phyloP scores from a whole-genome alignment of 2,888 invertebrate species.

The Tipula lateralis region DNA sequence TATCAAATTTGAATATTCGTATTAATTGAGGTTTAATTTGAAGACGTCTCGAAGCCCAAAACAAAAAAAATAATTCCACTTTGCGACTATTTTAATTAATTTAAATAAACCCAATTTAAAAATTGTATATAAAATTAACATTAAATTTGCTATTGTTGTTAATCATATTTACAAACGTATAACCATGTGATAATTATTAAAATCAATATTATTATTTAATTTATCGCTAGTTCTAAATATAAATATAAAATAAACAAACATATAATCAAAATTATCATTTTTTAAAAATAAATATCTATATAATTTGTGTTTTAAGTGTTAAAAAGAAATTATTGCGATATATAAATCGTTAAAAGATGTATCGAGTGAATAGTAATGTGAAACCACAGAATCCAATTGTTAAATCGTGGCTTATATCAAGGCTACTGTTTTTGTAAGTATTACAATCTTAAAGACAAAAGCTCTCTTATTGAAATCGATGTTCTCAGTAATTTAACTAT shows the following conservation, averaged over 20 bases:
- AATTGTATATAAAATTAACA: too few species aligned
- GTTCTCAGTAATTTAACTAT: too few species aligned
- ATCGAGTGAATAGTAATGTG: slow-evolving; percentile 50
- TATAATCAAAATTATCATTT: neutral
- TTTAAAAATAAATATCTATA: neutral
- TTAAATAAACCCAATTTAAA: neutral
- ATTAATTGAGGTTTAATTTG: neutral
- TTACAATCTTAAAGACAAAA: neutral
- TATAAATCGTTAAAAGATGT: slow-evolving; percentile 40
- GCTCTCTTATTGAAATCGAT: neutral
- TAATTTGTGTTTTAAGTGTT: neutral
- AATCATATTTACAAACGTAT: neutral
- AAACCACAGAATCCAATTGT: slow-evolving; percentile 58
- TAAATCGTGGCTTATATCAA: slow-evolving; percentile 59
- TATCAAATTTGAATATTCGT: neutral
- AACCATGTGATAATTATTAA: neutral
- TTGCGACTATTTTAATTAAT: neutral
- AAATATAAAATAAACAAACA: neutral
- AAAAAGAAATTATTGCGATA: neutral
- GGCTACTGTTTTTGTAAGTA: slow-evolving; percentile 63
- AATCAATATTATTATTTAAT: neutral
- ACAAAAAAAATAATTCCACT: neutral
- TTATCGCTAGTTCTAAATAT: neutral
- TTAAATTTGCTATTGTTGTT: too few species aligned
- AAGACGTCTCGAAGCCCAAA: neutral